Evolutionary conservation across 2,113 vertebrate species (phyloP).

Genomic region (Engystomops pustulosus): DNA sequence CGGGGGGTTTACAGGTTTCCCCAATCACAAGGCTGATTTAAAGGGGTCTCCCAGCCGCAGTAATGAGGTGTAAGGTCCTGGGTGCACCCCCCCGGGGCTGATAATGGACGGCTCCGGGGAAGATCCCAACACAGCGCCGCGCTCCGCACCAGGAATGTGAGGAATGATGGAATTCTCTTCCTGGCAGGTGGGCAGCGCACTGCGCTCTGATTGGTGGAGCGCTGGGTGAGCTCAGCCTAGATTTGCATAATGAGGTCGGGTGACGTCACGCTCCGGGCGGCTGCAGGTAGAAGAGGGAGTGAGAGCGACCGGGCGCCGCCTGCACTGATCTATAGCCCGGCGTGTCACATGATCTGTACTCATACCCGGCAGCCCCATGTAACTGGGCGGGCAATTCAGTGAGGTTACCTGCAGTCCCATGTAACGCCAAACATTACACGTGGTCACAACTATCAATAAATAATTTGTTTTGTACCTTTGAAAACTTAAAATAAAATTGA

Average conservation of each 20-base stretch:
- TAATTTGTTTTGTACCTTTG: too few species aligned
- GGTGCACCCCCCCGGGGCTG: neutral
- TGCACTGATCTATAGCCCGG: too few species aligned
- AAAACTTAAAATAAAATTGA: too few species aligned
- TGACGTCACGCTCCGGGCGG: conserved; percentile 76
- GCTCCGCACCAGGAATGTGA: conserved; percentile 80
- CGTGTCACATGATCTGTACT: too few species aligned
- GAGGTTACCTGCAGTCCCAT: too few species aligned
- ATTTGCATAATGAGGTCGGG: conserved; percentile 77
- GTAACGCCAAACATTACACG: too few species aligned
- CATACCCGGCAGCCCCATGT: neutral
- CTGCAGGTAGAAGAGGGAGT: neutral
- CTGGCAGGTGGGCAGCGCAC: conserved; percentile 88
- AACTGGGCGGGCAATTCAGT: neutral
- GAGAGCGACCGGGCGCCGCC: too few species aligned
- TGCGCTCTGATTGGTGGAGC: conserved; percentile 75
- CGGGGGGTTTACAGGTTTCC: neutral
- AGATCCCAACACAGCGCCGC: conserved; percentile 45
- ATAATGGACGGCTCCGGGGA: neutral
- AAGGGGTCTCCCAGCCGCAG: neutral
- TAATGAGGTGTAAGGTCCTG: neutral
- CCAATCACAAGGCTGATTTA: neutral
- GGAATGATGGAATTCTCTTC: conserved; percentile 91
- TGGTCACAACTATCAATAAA: too few species aligned
- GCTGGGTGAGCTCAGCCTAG: conserved; percentile 75